Percentiles rank a stretch among this genome's conserved stretches.
Evolutionary conservation across 2,113 vertebrate species (phyloP).

Genomic region (Leptocoma aspasia): DNA sequence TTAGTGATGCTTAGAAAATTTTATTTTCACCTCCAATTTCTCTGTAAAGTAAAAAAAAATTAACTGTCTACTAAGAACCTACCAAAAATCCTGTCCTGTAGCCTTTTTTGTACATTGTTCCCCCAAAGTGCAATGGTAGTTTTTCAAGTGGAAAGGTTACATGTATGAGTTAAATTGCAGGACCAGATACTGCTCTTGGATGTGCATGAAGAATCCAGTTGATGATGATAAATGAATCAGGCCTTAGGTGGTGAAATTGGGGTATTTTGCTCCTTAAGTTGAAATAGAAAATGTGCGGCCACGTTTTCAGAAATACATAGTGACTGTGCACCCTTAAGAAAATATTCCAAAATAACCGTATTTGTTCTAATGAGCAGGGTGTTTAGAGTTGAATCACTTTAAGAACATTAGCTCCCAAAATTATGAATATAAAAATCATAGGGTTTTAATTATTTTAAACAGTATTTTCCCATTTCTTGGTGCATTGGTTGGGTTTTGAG

Average conservation of each 20-base stretch:
- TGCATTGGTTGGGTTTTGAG: not conserved
- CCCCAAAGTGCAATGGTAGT: not conserved
- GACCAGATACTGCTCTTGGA: not conserved
- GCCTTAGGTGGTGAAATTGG: not conserved
- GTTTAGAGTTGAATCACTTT: not conserved
- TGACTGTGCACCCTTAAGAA: not conserved
- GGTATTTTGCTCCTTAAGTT: not conserved
- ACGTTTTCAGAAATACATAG: not conserved
- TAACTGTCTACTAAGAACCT: not conserved
- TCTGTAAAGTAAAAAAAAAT: not conserved
- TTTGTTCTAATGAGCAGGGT: not conserved
- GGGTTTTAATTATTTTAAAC: not conserved
- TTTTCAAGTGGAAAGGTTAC: slow-evolving; percentile 3
- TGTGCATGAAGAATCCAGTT: not conserved
- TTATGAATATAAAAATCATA: not conserved
- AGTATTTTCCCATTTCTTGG: not conserved
- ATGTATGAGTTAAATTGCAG: not conserved
- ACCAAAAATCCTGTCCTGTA: not conserved
- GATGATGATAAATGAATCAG: slow-evolving; percentile 12
- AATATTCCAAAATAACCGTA: not conserved
- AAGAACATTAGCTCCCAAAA: not conserved
- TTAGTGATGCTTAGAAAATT: not conserved
- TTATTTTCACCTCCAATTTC: not conserved
- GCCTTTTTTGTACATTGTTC: not conserved
- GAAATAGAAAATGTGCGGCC: not conserved